Conservation (phyloP, 2,113 vertebrate genomes). For the Nicator chloris region DNA sequence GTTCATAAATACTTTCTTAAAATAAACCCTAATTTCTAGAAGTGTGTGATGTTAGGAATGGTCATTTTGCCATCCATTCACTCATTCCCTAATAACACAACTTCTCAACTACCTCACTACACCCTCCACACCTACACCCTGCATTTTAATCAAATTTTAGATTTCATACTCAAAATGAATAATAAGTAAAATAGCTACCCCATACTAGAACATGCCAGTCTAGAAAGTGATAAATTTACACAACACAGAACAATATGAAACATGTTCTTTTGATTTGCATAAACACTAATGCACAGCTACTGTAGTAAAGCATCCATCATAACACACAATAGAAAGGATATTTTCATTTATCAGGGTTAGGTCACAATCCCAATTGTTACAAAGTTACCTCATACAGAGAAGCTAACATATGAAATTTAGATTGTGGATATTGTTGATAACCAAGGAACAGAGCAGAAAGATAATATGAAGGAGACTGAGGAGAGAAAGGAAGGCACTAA, state of each 20-base stretch:
- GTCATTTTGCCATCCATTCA: background rate
- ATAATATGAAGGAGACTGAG: background rate
- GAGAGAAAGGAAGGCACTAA: background rate
- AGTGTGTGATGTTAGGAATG: background rate
- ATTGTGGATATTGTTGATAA: background rate
- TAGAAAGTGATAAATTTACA: background rate
- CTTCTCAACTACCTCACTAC: background rate
- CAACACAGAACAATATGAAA: background rate
- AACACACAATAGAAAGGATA: background rate
- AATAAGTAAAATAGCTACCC: background rate
- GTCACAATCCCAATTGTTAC: background rate
- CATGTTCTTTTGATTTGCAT: background rate
- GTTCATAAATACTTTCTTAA: background rate
- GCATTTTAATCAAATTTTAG: background rate
- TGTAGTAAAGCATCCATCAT: background rate
- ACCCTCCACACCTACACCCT: background rate
- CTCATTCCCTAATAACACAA: background rate
- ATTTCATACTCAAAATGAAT: background rate
- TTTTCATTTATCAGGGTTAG: background rate
- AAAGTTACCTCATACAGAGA: background rate
- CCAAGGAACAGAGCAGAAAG: background rate
- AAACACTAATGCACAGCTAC: background rate
- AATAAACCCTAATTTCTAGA: background rate
- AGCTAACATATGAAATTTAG: background rate
- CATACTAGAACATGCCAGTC: background rate